phyloP scores from a whole-genome alignment of 2,888 invertebrate species.

The Linyphia triangularis region DNA sequence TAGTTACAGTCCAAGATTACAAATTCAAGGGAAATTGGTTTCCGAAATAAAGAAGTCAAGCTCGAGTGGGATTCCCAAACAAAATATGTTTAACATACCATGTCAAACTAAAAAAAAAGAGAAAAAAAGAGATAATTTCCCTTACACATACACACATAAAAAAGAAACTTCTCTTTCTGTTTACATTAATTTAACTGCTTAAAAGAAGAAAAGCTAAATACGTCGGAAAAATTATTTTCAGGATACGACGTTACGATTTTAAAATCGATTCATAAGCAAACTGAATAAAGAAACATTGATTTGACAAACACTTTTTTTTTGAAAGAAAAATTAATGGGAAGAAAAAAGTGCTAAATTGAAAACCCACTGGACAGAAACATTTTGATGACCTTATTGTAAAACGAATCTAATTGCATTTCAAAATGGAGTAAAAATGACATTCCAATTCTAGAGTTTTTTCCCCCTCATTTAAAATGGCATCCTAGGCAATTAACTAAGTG shows the following conservation, averaged over 20 bases:
- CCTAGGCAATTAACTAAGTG: background rate
- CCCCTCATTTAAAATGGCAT: background rate
- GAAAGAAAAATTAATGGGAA: background rate
- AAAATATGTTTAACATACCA: no score
- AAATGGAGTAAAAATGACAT: constrained; percentile 17
- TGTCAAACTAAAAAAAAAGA: background rate
- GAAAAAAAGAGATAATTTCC: background rate
- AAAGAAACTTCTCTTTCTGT: background rate
- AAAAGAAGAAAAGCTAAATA: background rate
- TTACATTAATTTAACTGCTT: background rate
- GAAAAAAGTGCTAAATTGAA: constrained; percentile 8
- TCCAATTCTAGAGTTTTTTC: background rate
- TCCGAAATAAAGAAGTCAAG: no score
- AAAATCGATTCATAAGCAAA: background rate
- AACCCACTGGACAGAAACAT: background rate
- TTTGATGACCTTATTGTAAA: constrained; percentile 2
- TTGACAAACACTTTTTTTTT: no score
- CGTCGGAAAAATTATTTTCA: background rate
- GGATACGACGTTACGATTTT: background rate
- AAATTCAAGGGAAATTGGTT: no score
- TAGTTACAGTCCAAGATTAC: no score
- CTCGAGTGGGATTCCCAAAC: no score
- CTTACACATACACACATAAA: no score
- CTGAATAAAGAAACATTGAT: background rate
- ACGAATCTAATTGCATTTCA: constrained; percentile 26